phyloP scores from a whole-genome alignment of 1,140 invertebrate genomes.

The Macrotrachela quadricornifera region DNA sequence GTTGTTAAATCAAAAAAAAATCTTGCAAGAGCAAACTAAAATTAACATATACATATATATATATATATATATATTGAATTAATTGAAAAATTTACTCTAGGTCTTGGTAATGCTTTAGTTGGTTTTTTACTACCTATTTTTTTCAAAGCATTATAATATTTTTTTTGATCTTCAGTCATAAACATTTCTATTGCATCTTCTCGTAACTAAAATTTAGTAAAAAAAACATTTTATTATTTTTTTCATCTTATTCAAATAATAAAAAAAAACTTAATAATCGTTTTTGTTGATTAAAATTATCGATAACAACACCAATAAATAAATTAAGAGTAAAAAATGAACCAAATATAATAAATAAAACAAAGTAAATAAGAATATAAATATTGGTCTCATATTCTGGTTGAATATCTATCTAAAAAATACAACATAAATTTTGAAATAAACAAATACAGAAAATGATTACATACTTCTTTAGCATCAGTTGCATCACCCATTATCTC shows the following conservation, averaged over 20 bases:
- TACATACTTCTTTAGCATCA: conserved; percentile 61
- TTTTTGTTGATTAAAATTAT: conserved; percentile 98
- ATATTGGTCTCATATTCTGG: conserved; percentile 77
- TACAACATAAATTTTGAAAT: conserved; percentile 10
- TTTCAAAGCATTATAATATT: conserved; percentile 99
- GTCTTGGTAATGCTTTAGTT: conserved; percentile 83
- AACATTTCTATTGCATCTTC: conserved; percentile 95
- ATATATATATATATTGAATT: neutral
- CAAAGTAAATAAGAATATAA: conserved; percentile 93
- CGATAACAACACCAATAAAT: conserved; percentile 93
- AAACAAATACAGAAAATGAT: neutral
- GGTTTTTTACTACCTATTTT: conserved; percentile 96
- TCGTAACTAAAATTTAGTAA: no score
- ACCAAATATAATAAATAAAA: conserved; percentile 88
- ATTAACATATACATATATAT: conserved; percentile 12
- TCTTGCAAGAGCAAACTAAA: conserved; percentile 76
- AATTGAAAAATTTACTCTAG: conserved; percentile 44
- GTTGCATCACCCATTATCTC: conserved; percentile 97
- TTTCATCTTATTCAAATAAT: no score
- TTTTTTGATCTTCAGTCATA: conserved; percentile 99
- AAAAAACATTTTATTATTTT: no score
- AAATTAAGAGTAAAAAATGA: conserved; percentile 92
- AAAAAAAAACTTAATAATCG: no score
- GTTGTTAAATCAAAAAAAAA: conserved; percentile 89
- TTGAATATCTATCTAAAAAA: conserved; percentile 55